phyloP scores from a whole-genome alignment of 2,113 vertebrate genomes.

The Ammospiza caudacuta region DNA sequence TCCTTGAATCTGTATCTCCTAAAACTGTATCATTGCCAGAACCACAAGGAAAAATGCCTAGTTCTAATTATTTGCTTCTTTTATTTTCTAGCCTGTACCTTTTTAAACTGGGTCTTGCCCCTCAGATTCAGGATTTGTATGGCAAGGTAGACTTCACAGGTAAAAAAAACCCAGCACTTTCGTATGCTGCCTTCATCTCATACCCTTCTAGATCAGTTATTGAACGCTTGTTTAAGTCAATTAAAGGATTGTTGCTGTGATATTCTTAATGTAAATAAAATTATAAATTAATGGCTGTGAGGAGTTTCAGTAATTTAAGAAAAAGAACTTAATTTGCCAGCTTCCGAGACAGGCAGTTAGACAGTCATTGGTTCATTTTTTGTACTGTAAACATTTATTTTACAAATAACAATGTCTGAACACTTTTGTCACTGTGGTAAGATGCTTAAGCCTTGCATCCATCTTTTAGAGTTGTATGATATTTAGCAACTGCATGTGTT shows the following conservation, averaged over 20 bases:
- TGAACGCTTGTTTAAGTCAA: not conserved
- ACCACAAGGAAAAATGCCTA: not conserved
- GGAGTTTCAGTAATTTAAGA: not conserved
- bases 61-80: not conserved
- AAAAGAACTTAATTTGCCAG: not conserved
- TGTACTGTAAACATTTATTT: not conserved
- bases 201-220: not conserved
- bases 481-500: not conserved
- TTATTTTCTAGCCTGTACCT: slow-evolving; percentile 88
- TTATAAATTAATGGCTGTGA: not conserved
- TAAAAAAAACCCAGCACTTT: slow-evolving; percentile 55
- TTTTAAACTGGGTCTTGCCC: slow-evolving; percentile 96
- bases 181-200: not conserved
- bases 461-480: not conserved
- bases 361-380: not conserved
- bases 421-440: not conserved
- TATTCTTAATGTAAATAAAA: not conserved
- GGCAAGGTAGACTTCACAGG: slow-evolving; percentile 98
- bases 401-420: not conserved
- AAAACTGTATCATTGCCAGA: not conserved
- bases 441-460: not conserved
- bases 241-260: not conserved
- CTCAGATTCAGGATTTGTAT: slow-evolving; percentile 97
- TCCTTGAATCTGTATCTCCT: not conserved
- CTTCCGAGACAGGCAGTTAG: not conserved